These are phyloP conservation scores for Pseudochromis fuscus DNA, from an alignment of 2,797 vertebrate species.

Conservation along the genomic window DNA sequence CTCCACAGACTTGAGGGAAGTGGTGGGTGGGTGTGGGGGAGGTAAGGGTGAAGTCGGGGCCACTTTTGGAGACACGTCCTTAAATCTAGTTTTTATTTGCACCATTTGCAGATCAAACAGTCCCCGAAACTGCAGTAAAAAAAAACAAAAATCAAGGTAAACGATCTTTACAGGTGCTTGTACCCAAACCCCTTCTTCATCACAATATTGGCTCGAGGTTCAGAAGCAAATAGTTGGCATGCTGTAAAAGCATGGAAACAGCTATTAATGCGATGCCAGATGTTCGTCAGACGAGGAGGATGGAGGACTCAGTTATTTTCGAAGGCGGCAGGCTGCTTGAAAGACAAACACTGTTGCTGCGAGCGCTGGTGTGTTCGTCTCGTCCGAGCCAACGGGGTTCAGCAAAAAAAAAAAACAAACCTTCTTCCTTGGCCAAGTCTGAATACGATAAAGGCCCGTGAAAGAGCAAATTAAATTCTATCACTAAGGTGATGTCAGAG, in stretches of 20 bases:
- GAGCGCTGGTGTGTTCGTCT: slow-evolving; percentile 47
- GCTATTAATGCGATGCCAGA: slow-evolving; percentile 74
- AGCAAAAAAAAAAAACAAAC: slow-evolving; percentile 17
- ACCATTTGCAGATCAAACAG: neutral
- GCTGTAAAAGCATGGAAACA: slow-evolving; percentile 65
- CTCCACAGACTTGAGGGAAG: slow-evolving; percentile 36
- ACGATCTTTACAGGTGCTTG: slow-evolving; percentile 44
- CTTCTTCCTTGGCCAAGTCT: slow-evolving; percentile 21
- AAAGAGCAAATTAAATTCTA: slow-evolving; percentile 66
- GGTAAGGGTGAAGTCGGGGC: slow-evolving; percentile 69
- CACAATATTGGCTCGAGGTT: slow-evolving; percentile 53
- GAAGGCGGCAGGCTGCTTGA: slow-evolving; percentile 45
- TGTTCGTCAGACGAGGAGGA: slow-evolving; percentile 68
- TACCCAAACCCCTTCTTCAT: slow-evolving; percentile 34
- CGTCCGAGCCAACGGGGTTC: slow-evolving; percentile 48
- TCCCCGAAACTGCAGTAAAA: neutral
- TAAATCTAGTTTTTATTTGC: slow-evolving; percentile 27
- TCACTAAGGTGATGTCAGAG: slow-evolving; percentile 73
- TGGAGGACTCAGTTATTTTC: slow-evolving; percentile 53
- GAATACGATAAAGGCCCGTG: slow-evolving; percentile 55
- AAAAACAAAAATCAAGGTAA: no score
- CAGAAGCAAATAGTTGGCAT: slow-evolving; percentile 70
- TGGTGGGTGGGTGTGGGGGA: neutral
- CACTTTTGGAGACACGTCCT: slow-evolving; percentile 54
- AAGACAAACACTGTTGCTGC: slow-evolving; percentile 43